These are phyloP conservation scores for Linurgus olivaceus DNA, from an alignment of 2,797 vertebrate species.

Conservation along the genomic window DNA sequence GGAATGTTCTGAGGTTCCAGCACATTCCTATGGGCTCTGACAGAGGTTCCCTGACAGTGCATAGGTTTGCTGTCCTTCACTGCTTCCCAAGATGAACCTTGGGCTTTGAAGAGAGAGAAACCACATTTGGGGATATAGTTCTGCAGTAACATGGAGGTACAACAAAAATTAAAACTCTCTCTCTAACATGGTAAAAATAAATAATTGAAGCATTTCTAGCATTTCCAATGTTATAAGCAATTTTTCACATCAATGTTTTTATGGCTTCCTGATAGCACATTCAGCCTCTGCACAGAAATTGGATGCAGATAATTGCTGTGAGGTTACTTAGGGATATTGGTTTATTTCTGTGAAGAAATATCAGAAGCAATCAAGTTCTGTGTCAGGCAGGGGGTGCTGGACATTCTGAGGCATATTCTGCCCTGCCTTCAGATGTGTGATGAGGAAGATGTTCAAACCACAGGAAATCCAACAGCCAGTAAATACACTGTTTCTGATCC, in stretches of 20 bases:
- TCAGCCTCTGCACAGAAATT: neutral
- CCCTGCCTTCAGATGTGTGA: neutral
- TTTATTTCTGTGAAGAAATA: neutral
- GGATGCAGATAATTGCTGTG: neutral
- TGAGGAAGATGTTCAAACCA: neutral
- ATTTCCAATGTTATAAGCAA: neutral
- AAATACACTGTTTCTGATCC: neutral
- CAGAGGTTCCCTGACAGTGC: neutral
- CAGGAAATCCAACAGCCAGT: neutral
- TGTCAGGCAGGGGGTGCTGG: neutral
- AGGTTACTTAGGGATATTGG: neutral
- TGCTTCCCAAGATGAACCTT: accelerated
- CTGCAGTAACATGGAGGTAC: neutral
- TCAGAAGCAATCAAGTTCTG: neutral
- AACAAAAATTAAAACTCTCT: neutral
- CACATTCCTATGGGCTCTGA: neutral
- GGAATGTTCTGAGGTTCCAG: neutral
- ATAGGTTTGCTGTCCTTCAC: neutral
- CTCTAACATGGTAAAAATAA: neutral
- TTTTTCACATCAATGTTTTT: neutral
- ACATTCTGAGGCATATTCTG: neutral
- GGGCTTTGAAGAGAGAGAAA: neutral
- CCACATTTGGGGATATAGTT: neutral
- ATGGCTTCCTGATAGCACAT: neutral
- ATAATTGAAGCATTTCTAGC: neutral